Percentiles rank a stretch among this genome's conserved stretches.
Evolutionary conservation across 2,113 vertebrate genomes (phyloP).

Genomic region (Lichenostomus cassidix): DNA sequence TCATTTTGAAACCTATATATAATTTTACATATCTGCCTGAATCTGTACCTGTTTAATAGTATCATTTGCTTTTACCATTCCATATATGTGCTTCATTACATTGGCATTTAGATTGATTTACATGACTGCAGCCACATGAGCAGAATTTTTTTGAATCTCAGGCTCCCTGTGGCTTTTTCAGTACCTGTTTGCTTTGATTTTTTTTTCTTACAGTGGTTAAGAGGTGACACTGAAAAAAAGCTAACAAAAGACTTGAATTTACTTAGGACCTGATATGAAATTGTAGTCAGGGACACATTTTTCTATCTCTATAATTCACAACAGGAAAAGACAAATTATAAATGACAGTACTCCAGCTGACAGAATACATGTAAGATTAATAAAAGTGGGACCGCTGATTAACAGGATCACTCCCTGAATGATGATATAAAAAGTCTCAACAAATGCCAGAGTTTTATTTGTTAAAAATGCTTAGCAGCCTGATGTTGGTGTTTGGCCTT

Average conservation of each 20-base stretch:
- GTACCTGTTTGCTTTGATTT: background rate
- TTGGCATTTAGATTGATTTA: background rate
- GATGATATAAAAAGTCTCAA: background rate
- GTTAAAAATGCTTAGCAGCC: background rate
- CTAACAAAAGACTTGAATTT: background rate
- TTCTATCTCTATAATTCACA: background rate
- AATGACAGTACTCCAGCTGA: background rate
- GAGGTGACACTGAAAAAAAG: background rate
- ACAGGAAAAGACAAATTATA: background rate
- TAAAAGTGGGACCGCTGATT: background rate
- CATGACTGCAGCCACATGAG: background rate
- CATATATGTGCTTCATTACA: background rate
- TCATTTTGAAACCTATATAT: background rate
- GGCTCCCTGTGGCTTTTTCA: background rate
- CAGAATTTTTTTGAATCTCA: background rate
- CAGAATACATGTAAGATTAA: background rate
- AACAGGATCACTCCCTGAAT: background rate
- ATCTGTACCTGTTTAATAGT: background rate
- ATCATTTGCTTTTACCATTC: constrained; percentile 3
- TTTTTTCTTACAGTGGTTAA: background rate
- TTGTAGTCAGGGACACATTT: background rate
- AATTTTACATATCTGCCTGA: background rate
- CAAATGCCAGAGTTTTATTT: background rate
- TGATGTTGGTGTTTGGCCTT: background rate
- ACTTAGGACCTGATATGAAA: background rate